These are phyloP conservation scores for Teleiodes luculella DNA, from an alignment of 2,888 invertebrate species.

Conservation along the genomic window DNA sequence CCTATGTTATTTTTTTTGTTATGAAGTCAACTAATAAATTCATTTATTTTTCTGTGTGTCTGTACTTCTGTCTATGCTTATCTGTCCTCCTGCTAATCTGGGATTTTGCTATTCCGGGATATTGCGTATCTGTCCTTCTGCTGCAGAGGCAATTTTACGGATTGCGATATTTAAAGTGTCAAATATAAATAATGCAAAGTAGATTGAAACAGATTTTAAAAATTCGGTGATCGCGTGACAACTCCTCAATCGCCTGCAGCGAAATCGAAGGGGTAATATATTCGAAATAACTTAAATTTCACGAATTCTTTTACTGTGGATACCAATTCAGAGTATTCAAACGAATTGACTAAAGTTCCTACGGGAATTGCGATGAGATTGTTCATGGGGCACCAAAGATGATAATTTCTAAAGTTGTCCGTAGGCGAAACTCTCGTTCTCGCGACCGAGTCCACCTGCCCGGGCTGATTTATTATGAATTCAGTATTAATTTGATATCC, in stretches of 20 bases:
- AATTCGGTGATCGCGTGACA: constrained; percentile 44
- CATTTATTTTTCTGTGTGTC: too few relatives aligned
- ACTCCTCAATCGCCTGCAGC: constrained; percentile 28
- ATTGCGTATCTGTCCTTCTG: neutral
- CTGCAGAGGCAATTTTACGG: constrained; percentile 13
- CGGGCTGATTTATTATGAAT: constrained; percentile 77
- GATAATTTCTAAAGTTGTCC: constrained; percentile 73
- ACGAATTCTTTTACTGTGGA: constrained; percentile 39
- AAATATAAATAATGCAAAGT: neutral
- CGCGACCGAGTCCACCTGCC: constrained; percentile 73
- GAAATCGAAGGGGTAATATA: constrained; percentile 29
- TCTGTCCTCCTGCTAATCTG: too few relatives aligned
- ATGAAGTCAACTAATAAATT: too few relatives aligned
- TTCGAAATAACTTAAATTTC: constrained; percentile 43
- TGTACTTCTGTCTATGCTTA: too few relatives aligned
- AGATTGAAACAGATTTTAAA: neutral
- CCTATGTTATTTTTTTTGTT: too few relatives aligned
- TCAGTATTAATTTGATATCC: constrained; percentile 79
- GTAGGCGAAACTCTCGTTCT: constrained; percentile 69
- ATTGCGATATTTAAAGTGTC: constrained; percentile 15
- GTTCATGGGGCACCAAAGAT: constrained; percentile 41
- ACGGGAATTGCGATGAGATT: constrained; percentile 29
- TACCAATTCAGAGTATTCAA: constrained; percentile 30
- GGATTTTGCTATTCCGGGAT: too few relatives aligned
- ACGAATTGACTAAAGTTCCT: constrained; percentile 18